A percentile compares a stretch with the other conserved stretches of the same genome.
Conservation (phyloP, 2,797 vertebrate species). For the Garrulus glandarius region DNA sequence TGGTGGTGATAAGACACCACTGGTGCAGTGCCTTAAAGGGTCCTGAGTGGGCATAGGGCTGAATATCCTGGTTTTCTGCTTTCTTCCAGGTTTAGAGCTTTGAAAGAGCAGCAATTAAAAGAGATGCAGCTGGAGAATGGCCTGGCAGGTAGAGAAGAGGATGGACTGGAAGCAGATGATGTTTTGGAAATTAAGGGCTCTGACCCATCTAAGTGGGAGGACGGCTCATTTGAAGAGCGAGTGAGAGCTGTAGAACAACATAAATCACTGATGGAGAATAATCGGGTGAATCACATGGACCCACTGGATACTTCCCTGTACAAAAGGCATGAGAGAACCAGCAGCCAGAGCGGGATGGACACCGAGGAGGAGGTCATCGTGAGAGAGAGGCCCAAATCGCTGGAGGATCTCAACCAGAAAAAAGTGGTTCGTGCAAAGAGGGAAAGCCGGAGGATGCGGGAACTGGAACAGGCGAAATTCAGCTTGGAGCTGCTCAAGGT, state of each 20-base stretch:
- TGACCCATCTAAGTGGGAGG: conserved; percentile 88
- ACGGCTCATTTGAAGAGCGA: conserved; percentile 78
- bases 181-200: conserved; percentile 78
- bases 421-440: conserved; percentile 89
- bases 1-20: neutral
- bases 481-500: conserved; percentile 96
- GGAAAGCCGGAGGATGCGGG: conserved; percentile 93
- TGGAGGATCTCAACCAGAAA: conserved; percentile 86
- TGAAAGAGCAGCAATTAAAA: conserved; percentile 77
- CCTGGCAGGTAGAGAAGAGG: conserved; percentile 22
- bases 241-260: conserved; percentile 74
- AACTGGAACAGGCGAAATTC: conserved; percentile 95
- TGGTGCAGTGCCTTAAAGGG: neutral
- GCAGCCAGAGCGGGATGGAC: conserved; percentile 66
- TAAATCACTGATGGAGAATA: conserved; percentile 68
- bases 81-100: conserved; percentile 78
- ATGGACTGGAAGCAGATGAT: neutral
- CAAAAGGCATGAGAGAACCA: conserved; percentile 66
- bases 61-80: neutral
- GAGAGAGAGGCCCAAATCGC: conserved; percentile 80
- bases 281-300: conserved; percentile 44
- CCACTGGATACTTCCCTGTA: conserved; percentile 36
- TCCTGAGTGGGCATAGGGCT: fast-evolving
- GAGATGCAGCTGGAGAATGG: conserved; percentile 77
- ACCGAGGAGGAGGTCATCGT: conserved; percentile 70